A percentile compares a stretch with the other conserved stretches of the same genome.
Conservation (phyloP, 2,797 vertebrate genomes). For the Sebastes itinus region DNA sequence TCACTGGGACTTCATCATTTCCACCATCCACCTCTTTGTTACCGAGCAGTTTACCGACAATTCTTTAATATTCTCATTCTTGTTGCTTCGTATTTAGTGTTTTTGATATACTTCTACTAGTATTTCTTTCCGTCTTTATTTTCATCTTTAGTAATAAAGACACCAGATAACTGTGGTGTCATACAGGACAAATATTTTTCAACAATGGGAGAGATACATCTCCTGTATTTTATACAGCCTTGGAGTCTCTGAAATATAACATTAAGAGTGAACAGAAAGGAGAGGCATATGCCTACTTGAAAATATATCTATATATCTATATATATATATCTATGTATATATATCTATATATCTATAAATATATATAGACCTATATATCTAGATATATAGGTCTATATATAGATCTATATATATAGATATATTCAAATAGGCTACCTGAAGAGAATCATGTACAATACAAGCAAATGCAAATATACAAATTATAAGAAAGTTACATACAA, state of each 20-base stretch:
- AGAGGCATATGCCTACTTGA: not conserved
- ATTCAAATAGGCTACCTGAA: not conserved
- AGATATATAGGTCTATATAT: accelerated
- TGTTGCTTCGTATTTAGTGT: not conserved
- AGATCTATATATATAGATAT: too few relatives aligned
- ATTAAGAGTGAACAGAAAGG: not conserved
- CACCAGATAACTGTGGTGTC: not conserved
- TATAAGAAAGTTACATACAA: not conserved
- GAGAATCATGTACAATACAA: not conserved
- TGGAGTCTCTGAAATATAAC: not conserved
- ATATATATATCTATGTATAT: too few relatives aligned
- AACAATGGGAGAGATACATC: not conserved
- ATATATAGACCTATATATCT: not conserved
- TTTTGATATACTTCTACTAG: not conserved
- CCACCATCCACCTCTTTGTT: not conserved
- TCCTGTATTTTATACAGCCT: not conserved
- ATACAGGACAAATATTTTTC: not conserved
- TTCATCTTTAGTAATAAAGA: not conserved
- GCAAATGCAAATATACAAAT: not conserved
- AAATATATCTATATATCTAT: not conserved
- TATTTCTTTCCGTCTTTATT: not conserved
- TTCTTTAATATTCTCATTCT: not conserved
- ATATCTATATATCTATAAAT: too few relatives aligned
- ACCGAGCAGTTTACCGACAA: not conserved
- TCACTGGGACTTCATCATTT: not conserved